Evolutionary conservation across 2,113 vertebrate species (phyloP).

Genomic region (Campylorhamphus procurvoides): DNA sequence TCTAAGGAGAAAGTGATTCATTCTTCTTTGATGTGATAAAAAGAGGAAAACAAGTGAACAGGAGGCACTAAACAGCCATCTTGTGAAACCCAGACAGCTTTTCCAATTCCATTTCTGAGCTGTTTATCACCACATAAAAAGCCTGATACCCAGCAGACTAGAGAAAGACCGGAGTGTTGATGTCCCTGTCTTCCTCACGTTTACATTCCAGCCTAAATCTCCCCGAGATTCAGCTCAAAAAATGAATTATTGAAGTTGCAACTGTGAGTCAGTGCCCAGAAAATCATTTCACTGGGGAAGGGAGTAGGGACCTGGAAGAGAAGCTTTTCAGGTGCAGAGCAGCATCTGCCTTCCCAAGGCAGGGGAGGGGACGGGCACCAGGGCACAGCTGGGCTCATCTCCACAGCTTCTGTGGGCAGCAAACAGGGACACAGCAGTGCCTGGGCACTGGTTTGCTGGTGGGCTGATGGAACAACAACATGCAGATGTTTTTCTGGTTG

Average conservation of each 20-base stretch:
- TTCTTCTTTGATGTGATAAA: constrained; percentile 49
- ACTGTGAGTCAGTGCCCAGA: not conserved
- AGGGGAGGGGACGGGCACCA: not conserved
- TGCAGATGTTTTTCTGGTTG: not conserved
- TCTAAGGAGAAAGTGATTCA: constrained; percentile 56
- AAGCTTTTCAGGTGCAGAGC: not conserved
- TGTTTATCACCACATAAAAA: constrained; percentile 59
- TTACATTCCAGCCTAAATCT: constrained; percentile 2
- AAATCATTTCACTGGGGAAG: not conserved
- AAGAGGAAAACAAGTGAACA: constrained; percentile 54
- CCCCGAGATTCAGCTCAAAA: not conserved
- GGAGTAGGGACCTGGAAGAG: not conserved
- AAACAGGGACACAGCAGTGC: not conserved
- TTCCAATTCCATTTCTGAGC: constrained; percentile 39
- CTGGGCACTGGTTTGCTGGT: not conserved
- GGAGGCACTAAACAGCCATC: constrained; percentile 63
- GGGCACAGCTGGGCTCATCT: not conserved
- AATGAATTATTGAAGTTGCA: constrained; percentile 29
- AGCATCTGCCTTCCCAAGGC: not conserved
- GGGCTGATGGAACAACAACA: not conserved
- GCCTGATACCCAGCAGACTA: constrained; percentile 11
- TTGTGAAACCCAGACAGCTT: constrained; percentile 51
- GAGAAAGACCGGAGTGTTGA: not conserved
- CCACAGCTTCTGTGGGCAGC: not conserved
- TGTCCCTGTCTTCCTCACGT: not conserved